Evolutionary conservation across 2,888 invertebrate genomes (phyloP), one percentile per base, ranked within the genome.

Genomic region (Mesodorylaimus sp.): DNA sequence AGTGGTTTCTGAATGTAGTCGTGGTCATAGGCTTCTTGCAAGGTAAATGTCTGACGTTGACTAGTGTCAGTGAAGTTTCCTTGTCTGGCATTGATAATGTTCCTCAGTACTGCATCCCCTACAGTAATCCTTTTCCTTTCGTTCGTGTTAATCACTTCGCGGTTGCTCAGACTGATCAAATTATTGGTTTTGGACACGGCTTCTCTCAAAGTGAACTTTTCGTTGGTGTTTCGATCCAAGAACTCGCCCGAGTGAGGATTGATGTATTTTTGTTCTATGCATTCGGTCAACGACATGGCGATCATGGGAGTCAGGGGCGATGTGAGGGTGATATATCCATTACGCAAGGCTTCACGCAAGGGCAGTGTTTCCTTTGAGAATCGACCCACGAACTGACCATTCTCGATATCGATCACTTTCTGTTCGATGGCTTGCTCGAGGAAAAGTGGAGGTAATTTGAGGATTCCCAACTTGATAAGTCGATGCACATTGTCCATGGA

Each of bases 181-280:
- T 3, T 3, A 41, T 86, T 72, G 63, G 80, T 79, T 58, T 78
- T 78, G 63, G 77, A 75, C 53, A 85, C 76, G 3, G 87, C 86
- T 62, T 82, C 79, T 59, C 81, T 79, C 60, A 87, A 73, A 60
- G 79, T 76, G 67, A 79, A 80, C 78, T 64, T 47, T 5, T 83
- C 79, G 43, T 85, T 86, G 55, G 83, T 79, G 68, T 83, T 81
- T 51, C 84, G 76, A 72, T 88, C 86, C 66, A 80, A 73, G 67
- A 87, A 78, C 76, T 80, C 79, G 67, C 84, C 84, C 53, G 75
- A 75, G 43, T 69, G 66, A 52, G 78, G 64, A 55, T 86, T 83
- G 53, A 88, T 78, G 59, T 88, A 71, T 48, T 83, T 83, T 70
- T 83, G 82, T 58, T 76, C 76, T 55, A 89, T 77, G 43, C 86